phyloP scores from a whole-genome alignment of 2,113 vertebrate genomes.

The Sebastes fasciatus region DNA sequence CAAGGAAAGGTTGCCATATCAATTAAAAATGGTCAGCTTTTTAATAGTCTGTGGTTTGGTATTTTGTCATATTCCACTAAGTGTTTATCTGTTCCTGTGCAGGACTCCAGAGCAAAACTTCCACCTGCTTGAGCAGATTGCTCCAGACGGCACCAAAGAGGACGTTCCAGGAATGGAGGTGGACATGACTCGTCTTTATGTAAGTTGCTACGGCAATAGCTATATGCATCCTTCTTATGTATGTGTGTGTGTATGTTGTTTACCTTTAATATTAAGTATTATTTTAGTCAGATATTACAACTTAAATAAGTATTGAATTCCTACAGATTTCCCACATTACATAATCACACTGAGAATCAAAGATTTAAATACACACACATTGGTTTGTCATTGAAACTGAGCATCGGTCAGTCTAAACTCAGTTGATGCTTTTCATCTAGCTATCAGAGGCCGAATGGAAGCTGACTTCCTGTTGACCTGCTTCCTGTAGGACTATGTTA shows the following conservation, averaged over 20 bases:
- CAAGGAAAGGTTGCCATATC: too few species aligned
- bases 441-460: not conserved
- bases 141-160: slow-evolving; percentile 95
- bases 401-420: not conserved
- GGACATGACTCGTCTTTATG: slow-evolving; percentile 91
- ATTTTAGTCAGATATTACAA: not conserved
- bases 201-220: slow-evolving; percentile 78
- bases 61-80: too few species aligned
- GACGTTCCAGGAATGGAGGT: slow-evolving; percentile 89
- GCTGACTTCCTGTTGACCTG: slow-evolving; percentile 15
- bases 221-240: not conserved
- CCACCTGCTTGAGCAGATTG: slow-evolving; percentile 96
- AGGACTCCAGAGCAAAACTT: slow-evolving; percentile 97
- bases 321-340: too few species aligned
- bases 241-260: not conserved
- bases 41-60: too few species aligned
- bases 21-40: too few species aligned
- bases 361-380: not conserved
- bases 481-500: slow-evolving; percentile 21
- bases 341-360: too few species aligned
- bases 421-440: not conserved
- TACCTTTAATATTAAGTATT: not conserved
- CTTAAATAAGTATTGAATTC: not conserved
- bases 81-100: slow-evolving; percentile 13
- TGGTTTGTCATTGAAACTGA: not conserved